Percentiles rank a stretch among this genome's conserved stretches.
phyloP scores from a whole-genome alignment of 2,113 vertebrate genomes.

The Epinephelus cyanopodus region DNA sequence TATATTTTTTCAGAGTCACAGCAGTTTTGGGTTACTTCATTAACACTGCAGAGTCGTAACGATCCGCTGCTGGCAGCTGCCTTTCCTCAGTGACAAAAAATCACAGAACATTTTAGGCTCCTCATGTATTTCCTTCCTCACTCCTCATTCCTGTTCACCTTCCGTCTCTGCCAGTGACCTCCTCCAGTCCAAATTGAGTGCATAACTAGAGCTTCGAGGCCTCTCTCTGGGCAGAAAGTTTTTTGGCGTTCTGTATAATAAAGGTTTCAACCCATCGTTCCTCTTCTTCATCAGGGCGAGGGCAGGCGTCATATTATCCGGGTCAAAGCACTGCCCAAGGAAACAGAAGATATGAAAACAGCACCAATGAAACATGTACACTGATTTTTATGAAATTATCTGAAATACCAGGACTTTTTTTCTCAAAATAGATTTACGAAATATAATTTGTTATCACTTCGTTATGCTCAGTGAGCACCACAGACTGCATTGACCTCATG shows the following conservation, averaged over 20 bases:
- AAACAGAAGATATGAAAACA: slow-evolving; percentile 12
- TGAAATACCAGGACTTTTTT: no score
- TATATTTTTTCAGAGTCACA: not conserved
- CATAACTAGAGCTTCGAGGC: slow-evolving; percentile 61
- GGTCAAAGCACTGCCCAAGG: slow-evolving; percentile 63
- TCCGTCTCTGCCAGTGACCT: slow-evolving; percentile 27
- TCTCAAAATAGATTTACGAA: no score
- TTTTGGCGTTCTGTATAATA: slow-evolving; percentile 45
- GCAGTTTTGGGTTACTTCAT: slow-evolving; percentile 9
- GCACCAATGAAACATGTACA: no score
- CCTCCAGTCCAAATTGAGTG: slow-evolving; percentile 59
- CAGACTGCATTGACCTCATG: no score
- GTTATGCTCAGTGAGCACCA: no score
- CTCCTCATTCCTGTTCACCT: slow-evolving; percentile 37
- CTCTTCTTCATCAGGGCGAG: slow-evolving; percentile 87
- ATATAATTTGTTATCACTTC: no score
- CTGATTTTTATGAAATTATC: no score
- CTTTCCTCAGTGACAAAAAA: slow-evolving; percentile 7
- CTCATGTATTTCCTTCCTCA: not conserved
- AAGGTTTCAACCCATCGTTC: slow-evolving; percentile 70
- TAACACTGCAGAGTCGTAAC: slow-evolving; percentile 52
- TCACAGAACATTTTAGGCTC: not conserved
- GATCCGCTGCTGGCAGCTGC: slow-evolving; percentile 5
- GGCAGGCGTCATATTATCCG: slow-evolving; percentile 80
- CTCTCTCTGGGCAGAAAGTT: slow-evolving; percentile 56